Evolutionary conservation across 2,113 vertebrate genomes (phyloP), one percentile per base, ranked within the genome.

Genomic region (Pluvianellus socialis): DNA sequence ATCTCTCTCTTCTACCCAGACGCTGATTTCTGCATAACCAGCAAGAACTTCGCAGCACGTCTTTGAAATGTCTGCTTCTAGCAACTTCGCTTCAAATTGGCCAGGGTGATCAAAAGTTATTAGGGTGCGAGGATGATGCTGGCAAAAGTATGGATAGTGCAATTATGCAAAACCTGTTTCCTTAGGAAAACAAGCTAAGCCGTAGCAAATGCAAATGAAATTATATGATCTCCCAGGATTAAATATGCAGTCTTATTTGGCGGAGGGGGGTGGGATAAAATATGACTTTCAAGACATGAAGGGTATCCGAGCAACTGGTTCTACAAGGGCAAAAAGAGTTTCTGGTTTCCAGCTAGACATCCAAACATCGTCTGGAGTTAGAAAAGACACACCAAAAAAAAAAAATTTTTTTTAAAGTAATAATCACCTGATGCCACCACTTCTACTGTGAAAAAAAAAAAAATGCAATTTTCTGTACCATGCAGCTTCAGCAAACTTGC

Each of bases 151-250:
- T 1, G 33, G 52, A 40, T 35, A 53, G 28, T 21, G 53, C 27
- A 62, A 58, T 79, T 90, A 91, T 49, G 66, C 66, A 91, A 95
- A 93, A 44, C 22, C 24, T 70, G n/a, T n/a, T 82, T 90, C 66
- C 62, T 70, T 90, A 91, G 53, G 66, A 91, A 96, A 90, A 90
- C 20, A 87, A 82, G 35, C 42, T 90, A 70, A 73, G 92, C 53
- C 33, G 3, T 70, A 88, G 82, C 50, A 93, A 90, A 93, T 42
- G 58, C 45, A 93, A 66, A 91, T 86, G 66, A 87, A 61, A 87
- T 5, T 23, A 7, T 75, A 79, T 76, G 66, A 87, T 73, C 40
- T 73, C 45, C 53, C 61, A n/a, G 16, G 53, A 93, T 33, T 68
- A 59, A 80, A 76, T 27, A 94, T 38, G 49, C 44, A 63, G 49